Evolutionary conservation across 2,113 vertebrate species (phyloP).

Genomic region (Strix aluco): DNA sequence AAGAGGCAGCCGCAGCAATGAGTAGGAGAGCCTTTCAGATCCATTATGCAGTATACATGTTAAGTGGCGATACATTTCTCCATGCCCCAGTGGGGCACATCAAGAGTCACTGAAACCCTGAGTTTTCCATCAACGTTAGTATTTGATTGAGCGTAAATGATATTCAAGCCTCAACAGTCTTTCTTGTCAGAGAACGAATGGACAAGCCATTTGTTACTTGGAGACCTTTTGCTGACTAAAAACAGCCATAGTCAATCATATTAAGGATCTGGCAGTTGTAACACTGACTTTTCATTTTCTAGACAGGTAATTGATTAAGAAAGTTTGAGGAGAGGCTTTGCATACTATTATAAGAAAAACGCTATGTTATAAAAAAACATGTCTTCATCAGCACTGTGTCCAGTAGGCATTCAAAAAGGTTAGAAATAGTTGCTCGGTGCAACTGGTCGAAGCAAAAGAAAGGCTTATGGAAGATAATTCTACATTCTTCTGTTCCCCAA

Average conservation of each 20-base stretch:
- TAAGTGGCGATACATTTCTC: neutral
- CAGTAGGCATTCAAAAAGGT: neutral
- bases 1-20: neutral
- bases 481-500: neutral
- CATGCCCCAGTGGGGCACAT: neutral
- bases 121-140: slow-evolving; percentile 41
- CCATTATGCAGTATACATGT: neutral
- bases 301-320: slow-evolving; percentile 33
- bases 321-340: slow-evolving; percentile 32
- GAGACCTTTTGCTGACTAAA: slow-evolving; percentile 51
- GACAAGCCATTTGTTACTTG: slow-evolving; percentile 44
- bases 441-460: neutral
- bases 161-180: neutral
- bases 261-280: slow-evolving; percentile 29
- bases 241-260: slow-evolving; percentile 45
- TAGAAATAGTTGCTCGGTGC: neutral
- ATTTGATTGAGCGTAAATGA: slow-evolving; percentile 17
- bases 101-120: neutral
- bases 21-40: neutral
- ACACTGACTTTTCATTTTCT: slow-evolving; percentile 11
- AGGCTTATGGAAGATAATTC: neutral
- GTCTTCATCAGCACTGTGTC: neutral
- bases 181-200: slow-evolving; percentile 36
- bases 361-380: neutral
- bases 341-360: neutral